Percentiles rank a stretch among this genome's conserved stretches.
Conservation (phyloP, 2,113 vertebrate species). For the Hippocampus mohnikei region DNA sequence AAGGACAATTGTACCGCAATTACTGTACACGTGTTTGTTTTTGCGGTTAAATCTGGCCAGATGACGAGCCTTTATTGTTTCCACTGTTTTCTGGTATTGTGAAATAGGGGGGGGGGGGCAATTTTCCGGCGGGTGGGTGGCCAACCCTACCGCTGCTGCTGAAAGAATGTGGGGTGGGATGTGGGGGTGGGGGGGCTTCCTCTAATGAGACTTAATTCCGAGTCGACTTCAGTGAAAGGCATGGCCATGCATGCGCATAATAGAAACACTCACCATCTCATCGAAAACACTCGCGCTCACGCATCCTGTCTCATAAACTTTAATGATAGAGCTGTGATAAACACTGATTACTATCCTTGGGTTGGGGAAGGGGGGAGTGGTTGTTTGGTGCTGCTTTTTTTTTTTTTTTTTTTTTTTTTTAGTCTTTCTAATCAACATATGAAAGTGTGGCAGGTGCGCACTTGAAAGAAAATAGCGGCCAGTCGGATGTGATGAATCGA, state of each 20-base stretch:
- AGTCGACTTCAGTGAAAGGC: conserved; percentile 50
- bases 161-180: conserved; percentile 59
- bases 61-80: conserved; percentile 66
- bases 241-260: conserved; percentile 56
- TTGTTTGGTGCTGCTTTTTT: conserved; percentile 12
- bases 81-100: conserved; percentile 40
- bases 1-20: conserved; percentile 54
- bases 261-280: conserved; percentile 44
- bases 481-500: conserved; percentile 21
- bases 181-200: conserved; percentile 52
- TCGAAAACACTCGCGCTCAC: conserved; percentile 46
- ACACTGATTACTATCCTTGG: conserved; percentile 60
- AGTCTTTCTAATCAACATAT: conserved; percentile 27
- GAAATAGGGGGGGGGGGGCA: conserved; percentile 18
- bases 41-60: conserved; percentile 50
- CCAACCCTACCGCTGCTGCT: conserved; percentile 24
- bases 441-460: conserved; percentile 48
- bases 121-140: conserved; percentile 63
- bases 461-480: conserved; percentile 29
- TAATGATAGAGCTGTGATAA: conserved; percentile 65
- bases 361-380: conserved; percentile 7
- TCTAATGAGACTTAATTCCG: conserved; percentile 43
- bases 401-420: conserved; percentile 27
- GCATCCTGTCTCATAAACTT: conserved; percentile 69
- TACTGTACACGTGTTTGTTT: conserved; percentile 61